Conservation (phyloP, 35 echinoderm and acorn worm species). For the Apostichopus parvimensis region DNA sequence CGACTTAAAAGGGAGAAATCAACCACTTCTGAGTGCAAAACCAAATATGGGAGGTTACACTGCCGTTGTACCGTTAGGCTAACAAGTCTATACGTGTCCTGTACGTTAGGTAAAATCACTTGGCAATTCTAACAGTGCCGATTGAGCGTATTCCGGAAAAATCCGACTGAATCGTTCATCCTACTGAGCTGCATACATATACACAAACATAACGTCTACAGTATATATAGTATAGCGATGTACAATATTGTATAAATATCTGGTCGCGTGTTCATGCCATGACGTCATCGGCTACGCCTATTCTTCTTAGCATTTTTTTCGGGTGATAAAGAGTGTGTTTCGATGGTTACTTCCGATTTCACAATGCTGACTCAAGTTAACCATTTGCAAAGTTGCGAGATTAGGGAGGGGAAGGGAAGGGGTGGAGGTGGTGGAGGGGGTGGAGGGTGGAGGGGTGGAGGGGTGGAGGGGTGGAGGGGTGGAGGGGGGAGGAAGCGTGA, state of each 20-base stretch:
- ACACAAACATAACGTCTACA: not conserved
- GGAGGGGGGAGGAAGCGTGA: too few relatives aligned
- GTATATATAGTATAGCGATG: not conserved
- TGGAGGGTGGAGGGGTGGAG: too few relatives aligned
- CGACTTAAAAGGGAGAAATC: not conserved
- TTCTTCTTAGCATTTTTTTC: not conserved
- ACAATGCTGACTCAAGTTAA: not conserved
- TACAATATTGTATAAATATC: not conserved
- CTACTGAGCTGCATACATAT: not conserved
- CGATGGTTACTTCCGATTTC: not conserved
- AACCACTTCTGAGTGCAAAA: not conserved
- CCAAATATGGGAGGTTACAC: not conserved
- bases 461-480: too few relatives aligned
- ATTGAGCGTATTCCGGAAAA: too few relatives aligned
- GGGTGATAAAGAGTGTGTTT: not conserved
- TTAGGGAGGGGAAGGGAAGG: too few relatives aligned
- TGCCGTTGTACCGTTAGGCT: not conserved
- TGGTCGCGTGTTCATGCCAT: slow-evolving; percentile 31
- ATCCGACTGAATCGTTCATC: too few relatives aligned
- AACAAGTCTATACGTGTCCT: not conserved
- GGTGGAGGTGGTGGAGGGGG: too few relatives aligned
- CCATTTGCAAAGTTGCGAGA: too few relatives aligned
- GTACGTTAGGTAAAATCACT: slow-evolving; percentile 21
- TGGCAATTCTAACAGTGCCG: too few relatives aligned
- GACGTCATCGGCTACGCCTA: slow-evolving; percentile 56